Percentiles rank a stretch among this genome's conserved stretches.
Conservation (phyloP, 2,888 invertebrate genomes). For the Rotaria magnacalcarata region DNA sequence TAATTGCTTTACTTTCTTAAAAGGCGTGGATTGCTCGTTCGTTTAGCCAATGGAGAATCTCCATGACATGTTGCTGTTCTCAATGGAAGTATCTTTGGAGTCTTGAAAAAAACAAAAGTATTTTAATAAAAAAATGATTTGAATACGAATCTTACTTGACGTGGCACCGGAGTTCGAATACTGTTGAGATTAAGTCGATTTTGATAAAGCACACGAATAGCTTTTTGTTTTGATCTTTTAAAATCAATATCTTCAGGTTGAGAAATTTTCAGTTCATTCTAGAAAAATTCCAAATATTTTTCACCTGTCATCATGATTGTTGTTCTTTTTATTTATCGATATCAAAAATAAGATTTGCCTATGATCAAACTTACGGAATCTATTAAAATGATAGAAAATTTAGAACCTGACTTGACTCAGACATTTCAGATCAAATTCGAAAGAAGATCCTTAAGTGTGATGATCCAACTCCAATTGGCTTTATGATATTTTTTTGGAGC, state of each 20-base stretch:
- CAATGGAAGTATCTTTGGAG: not conserved
- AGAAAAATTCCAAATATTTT: no score
- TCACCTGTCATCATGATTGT: no score
- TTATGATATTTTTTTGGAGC: no score
- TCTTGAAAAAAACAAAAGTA: not conserved
- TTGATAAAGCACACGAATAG: constrained; percentile 22
- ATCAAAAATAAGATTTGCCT: no score
- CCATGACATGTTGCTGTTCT: not conserved
- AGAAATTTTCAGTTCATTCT: constrained; percentile 13
- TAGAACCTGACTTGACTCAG: no score
- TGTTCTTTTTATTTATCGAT: no score
- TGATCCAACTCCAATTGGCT: no score
- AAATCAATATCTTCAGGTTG: constrained; percentile 36
- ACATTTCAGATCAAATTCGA: no score
- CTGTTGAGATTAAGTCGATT: not conserved
- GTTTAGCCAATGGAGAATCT: not conserved
- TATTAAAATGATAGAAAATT: no score
- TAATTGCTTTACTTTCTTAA: not conserved
- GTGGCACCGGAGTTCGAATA: not conserved
- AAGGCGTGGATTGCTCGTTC: not conserved
- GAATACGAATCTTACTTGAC: not conserved
- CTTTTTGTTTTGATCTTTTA: constrained; percentile 30
- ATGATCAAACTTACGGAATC: no score
- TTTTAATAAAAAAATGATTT: no score
- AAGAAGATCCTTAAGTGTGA: no score